Base-by-base conservation (phyloP, 2,797 vertebrate genomes). In the Crotalus adamanteus region DNA sequence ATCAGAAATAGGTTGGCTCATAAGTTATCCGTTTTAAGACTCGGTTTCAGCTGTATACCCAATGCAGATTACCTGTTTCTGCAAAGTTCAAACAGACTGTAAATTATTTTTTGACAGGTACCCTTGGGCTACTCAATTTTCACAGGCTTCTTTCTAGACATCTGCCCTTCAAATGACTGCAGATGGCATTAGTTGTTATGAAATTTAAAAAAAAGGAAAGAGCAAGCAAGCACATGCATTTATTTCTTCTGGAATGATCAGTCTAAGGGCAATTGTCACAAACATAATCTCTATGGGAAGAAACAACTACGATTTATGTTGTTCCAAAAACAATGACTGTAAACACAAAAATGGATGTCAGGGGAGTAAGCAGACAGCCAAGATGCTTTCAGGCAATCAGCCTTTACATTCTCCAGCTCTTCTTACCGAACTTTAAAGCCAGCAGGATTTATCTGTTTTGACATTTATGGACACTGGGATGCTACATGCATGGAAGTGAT, bases 21-120 rank as follows among this genome's bases (percentile, higher is more conserved):
- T 94, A 89, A 31, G 86, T 51, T 57, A 1, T 93, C 90, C 95
- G 31, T 2, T 94, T 90, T 87, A 90, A 56, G 93, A 92, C 92
- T 96, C 26, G 86, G 88, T 94, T 96, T 96, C 93, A 95, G 92
- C 56, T 31, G 92, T 88, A 91, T 96, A 95, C 94, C 95, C 0
- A 26, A 96, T 96, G 95, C 95, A 96, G 95, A 96, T 96, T 96
- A 96, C 94, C 96, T 96, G 92, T 95, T 92, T 95, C 59, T 94
- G 96, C 95, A 95, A 93, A 95, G 87, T 63, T 95, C 95, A 95
- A 93, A 95, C 94, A 3, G 42, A 95, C 95, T 95, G 95, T 95
- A 95, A 96, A 91, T 95, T 95, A 96, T 96, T 22, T 95, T 96
- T 95, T 65, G 91, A 86, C 95, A 91, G 95, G 94, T 89, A 57